Evolutionary conservation across 2,113 vertebrate genomes (phyloP).

Genomic region (Hucho hucho): DNA sequence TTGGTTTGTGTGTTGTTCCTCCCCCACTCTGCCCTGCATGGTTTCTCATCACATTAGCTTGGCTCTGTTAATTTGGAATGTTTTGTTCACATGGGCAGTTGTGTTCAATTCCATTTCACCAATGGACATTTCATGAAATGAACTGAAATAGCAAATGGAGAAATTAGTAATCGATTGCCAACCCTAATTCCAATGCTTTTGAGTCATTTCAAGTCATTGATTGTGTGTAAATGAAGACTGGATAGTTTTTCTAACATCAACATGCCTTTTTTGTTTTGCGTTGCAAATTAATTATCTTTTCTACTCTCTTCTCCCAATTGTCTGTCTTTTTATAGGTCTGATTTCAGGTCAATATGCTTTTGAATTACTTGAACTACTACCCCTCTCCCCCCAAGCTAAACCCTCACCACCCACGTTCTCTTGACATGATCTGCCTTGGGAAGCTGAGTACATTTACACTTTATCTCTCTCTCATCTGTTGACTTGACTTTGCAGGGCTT

Average conservation of each 20-base stretch:
- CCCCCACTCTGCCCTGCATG: not conserved
- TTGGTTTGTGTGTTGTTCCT: not conserved
- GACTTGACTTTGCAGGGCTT: conserved; percentile 21
- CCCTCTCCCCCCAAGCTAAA: conserved; percentile 47
- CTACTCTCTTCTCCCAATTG: conserved; percentile 49
- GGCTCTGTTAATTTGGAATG: not conserved
- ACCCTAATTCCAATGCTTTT: not conserved
- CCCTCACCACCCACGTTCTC: conserved; percentile 27
- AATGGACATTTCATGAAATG: not conserved
- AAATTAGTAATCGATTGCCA: not conserved
- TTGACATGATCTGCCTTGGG: conserved; percentile 34
- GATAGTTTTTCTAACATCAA: conserved; percentile 11
- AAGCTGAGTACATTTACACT: conserved; percentile 61
- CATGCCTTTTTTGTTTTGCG: conserved; percentile 30
- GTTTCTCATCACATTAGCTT: not conserved
- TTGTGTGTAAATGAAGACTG: not conserved
- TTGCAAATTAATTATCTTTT: conserved; percentile 30
- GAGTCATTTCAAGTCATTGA: not conserved
- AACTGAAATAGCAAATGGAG: not conserved
- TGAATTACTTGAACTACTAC: conserved; percentile 58
- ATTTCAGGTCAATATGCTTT: conserved; percentile 61
- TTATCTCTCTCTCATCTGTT: conserved; percentile 22
- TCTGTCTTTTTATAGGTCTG: conserved; percentile 55
- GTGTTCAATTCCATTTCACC: not conserved
- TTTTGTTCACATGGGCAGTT: not conserved